phyloP scores from a whole-genome alignment of 1,140 invertebrate species.

The Trichoplusia ni region DNA sequence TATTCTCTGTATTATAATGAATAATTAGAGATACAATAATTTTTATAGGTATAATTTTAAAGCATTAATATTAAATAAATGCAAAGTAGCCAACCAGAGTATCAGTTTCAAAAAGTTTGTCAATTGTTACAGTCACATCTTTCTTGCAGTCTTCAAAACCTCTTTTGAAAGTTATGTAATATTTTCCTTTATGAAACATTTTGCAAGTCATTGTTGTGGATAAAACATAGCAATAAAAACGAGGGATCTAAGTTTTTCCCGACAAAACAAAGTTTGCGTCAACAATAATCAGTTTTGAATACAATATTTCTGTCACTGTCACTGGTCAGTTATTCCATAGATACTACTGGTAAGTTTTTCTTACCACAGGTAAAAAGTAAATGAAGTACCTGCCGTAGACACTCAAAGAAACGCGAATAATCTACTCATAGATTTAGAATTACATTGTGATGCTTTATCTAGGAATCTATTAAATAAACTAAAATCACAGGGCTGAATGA shows the following conservation, averaged over 20 bases:
- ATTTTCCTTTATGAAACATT: slow-evolving; percentile 71
- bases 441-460: too few relatives aligned
- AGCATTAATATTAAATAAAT: not conserved
- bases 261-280: not conserved
- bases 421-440: too few relatives aligned
- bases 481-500: too few relatives aligned
- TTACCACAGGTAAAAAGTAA: too few relatives aligned
- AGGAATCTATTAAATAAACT: too few relatives aligned
- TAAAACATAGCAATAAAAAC: not conserved
- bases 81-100: slow-evolving; percentile 56
- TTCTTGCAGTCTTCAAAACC: slow-evolving; percentile 74
- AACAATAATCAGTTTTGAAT: too few relatives aligned
- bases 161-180: slow-evolving; percentile 73
- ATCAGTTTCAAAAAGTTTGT: slow-evolving; percentile 71
- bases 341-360: too few relatives aligned
- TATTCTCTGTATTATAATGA: slow-evolving; percentile 58
- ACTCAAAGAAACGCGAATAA: too few relatives aligned
- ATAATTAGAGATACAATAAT: not conserved
- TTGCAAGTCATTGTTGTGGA: slow-evolving; percentile 51
- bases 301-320: too few relatives aligned
- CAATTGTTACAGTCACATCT: slow-evolving; percentile 68
- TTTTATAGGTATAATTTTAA: too few relatives aligned
- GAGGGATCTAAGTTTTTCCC: not conserved
- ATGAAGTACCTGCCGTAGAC: too few relatives aligned
- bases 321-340: too few relatives aligned